phyloP scores from a whole-genome alignment of 2,888 invertebrate species.

The Torymus tubicola region DNA sequence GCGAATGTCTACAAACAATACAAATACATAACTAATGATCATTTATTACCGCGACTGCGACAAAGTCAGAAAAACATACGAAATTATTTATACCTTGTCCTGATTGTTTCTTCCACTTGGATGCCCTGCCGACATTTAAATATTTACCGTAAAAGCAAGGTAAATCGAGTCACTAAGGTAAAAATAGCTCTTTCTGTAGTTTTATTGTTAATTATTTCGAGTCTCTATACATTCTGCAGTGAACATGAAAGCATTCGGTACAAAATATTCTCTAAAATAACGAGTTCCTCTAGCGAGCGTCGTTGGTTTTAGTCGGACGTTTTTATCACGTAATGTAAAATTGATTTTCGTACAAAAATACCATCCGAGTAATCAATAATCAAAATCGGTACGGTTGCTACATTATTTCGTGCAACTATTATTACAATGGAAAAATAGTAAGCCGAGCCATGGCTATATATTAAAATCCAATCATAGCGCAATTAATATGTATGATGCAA shows the following conservation, averaged over 20 bases:
- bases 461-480: conserved; percentile 16
- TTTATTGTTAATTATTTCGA: background rate
- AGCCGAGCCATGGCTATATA: conserved; percentile 12
- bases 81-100: too few species aligned
- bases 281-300: background rate
- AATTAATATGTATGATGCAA: conserved; percentile 25
- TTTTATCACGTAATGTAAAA: background rate
- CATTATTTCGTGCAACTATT: background rate
- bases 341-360: background rate
- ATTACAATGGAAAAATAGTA: background rate
- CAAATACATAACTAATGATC: too few species aligned
- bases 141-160: background rate
- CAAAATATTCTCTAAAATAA: background rate
- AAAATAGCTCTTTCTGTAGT: conserved; percentile 9
- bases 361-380: too few species aligned
- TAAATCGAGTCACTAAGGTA: background rate
- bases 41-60: too few species aligned
- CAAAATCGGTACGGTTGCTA: too few species aligned
- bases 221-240: background rate
- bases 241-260: background rate
- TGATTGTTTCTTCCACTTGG: too few species aligned
- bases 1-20: too few species aligned
- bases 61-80: background rate
- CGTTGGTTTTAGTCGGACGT: background rate
- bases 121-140: background rate